phyloP scores from a whole-genome alignment of 2,797 vertebrate genomes.

The Geotrypetes seraphini region DNA sequence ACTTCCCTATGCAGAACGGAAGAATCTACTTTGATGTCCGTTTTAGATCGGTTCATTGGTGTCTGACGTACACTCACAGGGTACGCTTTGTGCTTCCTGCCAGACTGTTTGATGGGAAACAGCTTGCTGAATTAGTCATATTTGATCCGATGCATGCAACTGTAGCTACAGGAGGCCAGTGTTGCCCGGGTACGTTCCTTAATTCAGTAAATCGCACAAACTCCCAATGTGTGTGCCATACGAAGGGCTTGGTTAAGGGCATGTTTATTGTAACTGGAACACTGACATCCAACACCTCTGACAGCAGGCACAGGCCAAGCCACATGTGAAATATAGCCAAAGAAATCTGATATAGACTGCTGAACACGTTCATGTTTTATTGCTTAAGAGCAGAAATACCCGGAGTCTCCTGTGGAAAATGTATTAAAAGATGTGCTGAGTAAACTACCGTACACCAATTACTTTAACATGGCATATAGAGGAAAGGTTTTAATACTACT shows the following conservation, averaged over 20 bases:
- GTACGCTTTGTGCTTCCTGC: constrained; percentile 3
- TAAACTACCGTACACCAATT: no score
- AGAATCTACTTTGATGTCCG: neutral
- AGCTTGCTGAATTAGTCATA: constrained; percentile 2
- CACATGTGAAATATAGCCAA: no score
- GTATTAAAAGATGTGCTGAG: no score
- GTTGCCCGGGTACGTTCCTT: neutral
- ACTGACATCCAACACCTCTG: neutral
- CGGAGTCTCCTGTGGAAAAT: no score
- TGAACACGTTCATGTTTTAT: no score
- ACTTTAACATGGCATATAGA: no score
- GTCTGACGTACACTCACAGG: neutral
- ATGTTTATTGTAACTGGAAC: neutral
- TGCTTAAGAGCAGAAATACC: no score
- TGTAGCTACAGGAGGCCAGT: neutral
- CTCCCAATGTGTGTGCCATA: neutral
- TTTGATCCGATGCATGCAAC: neutral
- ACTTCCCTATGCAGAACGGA: no score
- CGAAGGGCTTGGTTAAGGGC: neutral
- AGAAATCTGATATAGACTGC: no score
- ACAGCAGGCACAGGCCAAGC: no score
- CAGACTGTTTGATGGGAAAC: constrained; percentile 6
- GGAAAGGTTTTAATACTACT: no score
- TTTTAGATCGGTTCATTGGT: neutral
- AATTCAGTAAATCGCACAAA: neutral